Evolutionary conservation across 1,140 invertebrate genomes (phyloP), one percentile per base, ranked within the genome.

Genomic region (Leptonema lineaticorne): DNA sequence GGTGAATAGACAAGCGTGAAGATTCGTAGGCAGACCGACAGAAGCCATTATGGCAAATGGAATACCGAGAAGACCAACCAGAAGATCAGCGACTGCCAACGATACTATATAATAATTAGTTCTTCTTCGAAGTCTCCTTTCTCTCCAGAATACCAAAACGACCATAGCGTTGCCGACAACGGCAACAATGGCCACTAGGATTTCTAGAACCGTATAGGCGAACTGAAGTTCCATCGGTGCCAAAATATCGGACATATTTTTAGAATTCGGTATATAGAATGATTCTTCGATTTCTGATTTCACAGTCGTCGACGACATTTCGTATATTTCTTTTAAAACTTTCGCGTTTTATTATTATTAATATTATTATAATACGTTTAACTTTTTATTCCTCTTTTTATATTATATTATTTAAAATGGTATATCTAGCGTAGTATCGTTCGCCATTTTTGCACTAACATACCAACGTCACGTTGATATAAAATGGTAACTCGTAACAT

Each of bases 71-170:
- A 90, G 78, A 9, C 90, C 90, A 0, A 92, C 90, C 1, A 96
- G 79, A 9, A 95, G 86, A 76, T 96, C 93, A 0, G 94, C 93
- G 7, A 89, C 85, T 0, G 94, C 93, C 74, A 96, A 78, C 0
- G 93, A 95, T 26, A 95, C 89, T 68, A 96, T 95, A 76, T 95
- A 96, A 75, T 95, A 95, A 80, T 96, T 96, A 6, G 93, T 95
- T 45, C 93, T 85, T 33, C 92, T 80, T 4, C 93, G 81, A 6
- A 96, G 78, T 58, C 89, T 85, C 7, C 90, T 83, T 69, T 95
- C 92, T 41, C 88, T 86, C 6, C 84, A 82, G 76, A 95, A 95
- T 4, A 94, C 92, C 50, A 90, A 82, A 69, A 95, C 92, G 62
- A 95, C 93, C 76, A 95, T 85, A 9, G 88, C 86, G 77, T 96